Evolutionary conservation across 2,888 invertebrate genomes (phyloP).

Genomic region (Cistogaster globosa): DNA sequence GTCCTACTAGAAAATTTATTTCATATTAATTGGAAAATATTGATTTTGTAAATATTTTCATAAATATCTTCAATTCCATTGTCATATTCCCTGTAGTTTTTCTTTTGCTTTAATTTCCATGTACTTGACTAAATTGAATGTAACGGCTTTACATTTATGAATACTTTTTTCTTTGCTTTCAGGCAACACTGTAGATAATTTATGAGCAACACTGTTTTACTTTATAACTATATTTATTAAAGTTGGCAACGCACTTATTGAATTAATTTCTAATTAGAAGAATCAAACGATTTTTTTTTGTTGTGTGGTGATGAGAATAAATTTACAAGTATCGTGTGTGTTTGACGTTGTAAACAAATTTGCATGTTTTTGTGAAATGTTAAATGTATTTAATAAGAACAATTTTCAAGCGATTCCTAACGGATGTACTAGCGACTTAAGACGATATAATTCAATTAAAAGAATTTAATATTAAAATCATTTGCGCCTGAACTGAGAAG

Average conservation of each 20-base stretch:
- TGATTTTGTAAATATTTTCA: too few species aligned
- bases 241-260: constrained; percentile 54
- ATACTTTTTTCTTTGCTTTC: too few species aligned
- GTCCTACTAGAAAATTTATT: too few species aligned
- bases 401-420: constrained; percentile 30
- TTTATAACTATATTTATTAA: background rate
- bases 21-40: too few species aligned
- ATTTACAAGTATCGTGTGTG: constrained; percentile 52
- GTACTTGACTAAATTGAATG: too few species aligned
- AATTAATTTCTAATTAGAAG: constrained; percentile 65
- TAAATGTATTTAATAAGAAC: constrained; percentile 29
- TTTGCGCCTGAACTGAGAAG: constrained; percentile 66
- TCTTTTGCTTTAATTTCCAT: too few species aligned
- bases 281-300: constrained; percentile 59
- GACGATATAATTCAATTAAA: background rate
- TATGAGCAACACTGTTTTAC: constrained; percentile 24
- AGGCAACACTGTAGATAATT: background rate
- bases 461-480: constrained; percentile 41
- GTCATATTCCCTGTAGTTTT: too few species aligned
- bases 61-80: too few species aligned
- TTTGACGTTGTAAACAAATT: constrained; percentile 65
- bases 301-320: constrained; percentile 55
- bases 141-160: too few species aligned
- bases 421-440: constrained; percentile 16
- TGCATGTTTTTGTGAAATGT: constrained; percentile 66